Evolutionary conservation across 2,888 invertebrate genomes (phyloP).

Genomic region (Linyphia triangularis): DNA sequence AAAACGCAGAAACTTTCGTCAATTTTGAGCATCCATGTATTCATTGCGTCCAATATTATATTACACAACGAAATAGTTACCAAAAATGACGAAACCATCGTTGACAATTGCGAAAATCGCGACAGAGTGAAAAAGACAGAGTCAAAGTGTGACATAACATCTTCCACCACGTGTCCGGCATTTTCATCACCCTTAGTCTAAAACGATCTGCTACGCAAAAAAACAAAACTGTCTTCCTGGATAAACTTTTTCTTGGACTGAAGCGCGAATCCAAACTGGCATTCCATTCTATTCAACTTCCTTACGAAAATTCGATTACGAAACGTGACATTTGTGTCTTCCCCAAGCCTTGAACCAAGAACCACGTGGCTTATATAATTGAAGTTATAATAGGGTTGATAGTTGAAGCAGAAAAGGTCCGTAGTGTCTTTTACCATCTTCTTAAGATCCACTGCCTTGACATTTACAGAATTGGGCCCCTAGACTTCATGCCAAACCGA

Average conservation of each 20-base stretch:
- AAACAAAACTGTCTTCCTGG: too few species aligned
- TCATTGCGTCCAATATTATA: too few species aligned
- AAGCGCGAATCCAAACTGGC: not conserved
- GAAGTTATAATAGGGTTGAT: conserved; percentile 28
- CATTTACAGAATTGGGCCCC: conserved; percentile 48
- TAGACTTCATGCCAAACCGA: conserved; percentile 60
- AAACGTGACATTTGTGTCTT: conserved; percentile 7
- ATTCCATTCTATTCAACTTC: not conserved
- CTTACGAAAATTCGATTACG: too few species aligned
- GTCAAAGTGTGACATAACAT: too few species aligned
- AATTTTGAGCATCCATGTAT: too few species aligned
- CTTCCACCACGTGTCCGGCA: not conserved
- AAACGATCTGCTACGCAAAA: not conserved
- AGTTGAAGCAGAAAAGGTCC: not conserved
- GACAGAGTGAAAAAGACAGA: too few species aligned
- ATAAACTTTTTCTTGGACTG: not conserved
- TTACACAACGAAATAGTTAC: too few species aligned
- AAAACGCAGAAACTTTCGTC: too few species aligned
- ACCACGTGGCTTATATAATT: conserved; percentile 17
- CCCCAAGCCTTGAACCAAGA: conserved; percentile 12
- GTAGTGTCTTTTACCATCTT: not conserved
- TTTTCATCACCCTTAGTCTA: not conserved
- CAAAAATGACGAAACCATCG: too few species aligned
- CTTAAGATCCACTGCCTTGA: conserved; percentile 24
- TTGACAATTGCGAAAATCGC: too few species aligned